Conservation (phyloP, 2,113 vertebrate genomes). For the Oenanthe oenanthe region DNA sequence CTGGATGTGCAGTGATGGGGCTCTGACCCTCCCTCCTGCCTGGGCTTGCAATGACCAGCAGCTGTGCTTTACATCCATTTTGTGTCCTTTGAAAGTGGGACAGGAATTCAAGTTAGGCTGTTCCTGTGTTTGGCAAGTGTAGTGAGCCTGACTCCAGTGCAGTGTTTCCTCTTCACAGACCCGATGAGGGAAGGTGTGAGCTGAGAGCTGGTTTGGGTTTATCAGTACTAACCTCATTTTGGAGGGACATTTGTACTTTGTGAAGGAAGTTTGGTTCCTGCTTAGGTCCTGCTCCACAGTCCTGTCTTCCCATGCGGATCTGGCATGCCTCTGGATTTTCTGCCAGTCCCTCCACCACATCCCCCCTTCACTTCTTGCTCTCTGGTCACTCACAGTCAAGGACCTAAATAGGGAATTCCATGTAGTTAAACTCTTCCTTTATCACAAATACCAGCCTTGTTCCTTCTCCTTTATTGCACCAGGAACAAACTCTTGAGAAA, state of each 20-base stretch:
- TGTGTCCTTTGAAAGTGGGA: neutral
- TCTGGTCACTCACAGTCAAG: neutral
- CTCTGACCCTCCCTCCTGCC: neutral
- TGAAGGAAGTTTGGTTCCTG: neutral
- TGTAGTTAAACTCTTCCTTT: neutral
- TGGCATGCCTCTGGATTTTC: neutral
- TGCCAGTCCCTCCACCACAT: neutral
- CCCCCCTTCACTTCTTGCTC: neutral
- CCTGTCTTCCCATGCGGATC: neutral
- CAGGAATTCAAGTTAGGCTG: neutral
- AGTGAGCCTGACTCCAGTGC: neutral
- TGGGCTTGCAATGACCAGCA: fast-evolving
- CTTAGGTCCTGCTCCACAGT: neutral
- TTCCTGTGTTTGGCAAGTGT: neutral
- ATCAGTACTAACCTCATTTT: neutral
- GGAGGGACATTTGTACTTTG: neutral
- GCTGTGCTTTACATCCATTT: neutral
- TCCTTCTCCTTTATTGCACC: neutral
- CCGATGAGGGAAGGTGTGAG: fast-evolving
- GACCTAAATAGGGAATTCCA: neutral
- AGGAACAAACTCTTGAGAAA: neutral
- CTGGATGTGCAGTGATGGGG: fast-evolving
- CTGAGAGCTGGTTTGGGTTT: neutral
- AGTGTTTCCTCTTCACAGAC: neutral
- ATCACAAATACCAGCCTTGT: neutral